Conservation (phyloP, 2,113 vertebrate species). For the Serilophus lunatus region DNA sequence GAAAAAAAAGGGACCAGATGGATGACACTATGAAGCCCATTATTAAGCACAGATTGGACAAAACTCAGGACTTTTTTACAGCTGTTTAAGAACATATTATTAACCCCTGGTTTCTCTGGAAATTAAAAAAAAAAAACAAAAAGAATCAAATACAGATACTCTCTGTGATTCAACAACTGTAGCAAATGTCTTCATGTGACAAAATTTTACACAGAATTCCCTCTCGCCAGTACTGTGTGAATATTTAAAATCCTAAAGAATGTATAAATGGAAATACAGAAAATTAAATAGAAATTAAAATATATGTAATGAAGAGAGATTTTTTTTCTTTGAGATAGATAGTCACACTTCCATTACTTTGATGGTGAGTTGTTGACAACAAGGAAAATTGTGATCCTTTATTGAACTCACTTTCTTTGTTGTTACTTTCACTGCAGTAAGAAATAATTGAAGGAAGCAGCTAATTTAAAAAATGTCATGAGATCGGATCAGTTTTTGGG, state of each 20-base stretch:
- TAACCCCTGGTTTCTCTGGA: background rate
- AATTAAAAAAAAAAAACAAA: background rate
- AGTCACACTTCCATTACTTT: background rate
- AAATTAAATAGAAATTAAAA: background rate
- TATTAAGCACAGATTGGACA: background rate
- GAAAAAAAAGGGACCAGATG: conserved; percentile 2
- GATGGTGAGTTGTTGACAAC: background rate
- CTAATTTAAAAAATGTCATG: background rate
- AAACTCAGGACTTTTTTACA: background rate
- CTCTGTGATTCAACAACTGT: background rate
- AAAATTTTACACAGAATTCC: background rate
- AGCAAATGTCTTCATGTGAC: background rate
- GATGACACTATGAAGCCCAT: background rate
- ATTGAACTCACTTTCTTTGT: background rate
- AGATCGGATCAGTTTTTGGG: background rate
- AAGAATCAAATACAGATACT: background rate
- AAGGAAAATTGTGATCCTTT: background rate
- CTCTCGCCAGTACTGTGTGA: background rate
- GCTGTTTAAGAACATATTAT: background rate
- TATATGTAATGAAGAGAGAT: background rate
- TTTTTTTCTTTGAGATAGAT: background rate
- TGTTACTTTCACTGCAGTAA: background rate
- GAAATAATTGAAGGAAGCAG: background rate
- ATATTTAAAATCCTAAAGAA: background rate
- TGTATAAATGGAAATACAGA: background rate